A percentile compares a stretch with the other conserved stretches of the same genome.
These are phyloP conservation scores for Araneus ventricosus DNA, from an alignment of 1,140 invertebrate genomes.

Conservation along the genomic window DNA sequence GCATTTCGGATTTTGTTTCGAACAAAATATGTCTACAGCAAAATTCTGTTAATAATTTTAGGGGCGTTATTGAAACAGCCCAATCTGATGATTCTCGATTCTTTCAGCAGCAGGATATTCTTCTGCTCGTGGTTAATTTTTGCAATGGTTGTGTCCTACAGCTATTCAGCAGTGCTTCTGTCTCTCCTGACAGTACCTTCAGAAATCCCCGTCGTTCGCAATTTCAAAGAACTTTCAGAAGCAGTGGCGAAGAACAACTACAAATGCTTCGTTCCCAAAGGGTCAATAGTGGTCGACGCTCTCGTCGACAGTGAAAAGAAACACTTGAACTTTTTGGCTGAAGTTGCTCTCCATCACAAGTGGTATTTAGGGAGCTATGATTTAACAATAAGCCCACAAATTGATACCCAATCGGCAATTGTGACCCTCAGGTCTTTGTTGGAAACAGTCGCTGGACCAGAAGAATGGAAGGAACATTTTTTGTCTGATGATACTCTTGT, in stretches of 20 bases:
- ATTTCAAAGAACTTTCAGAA: conserved; percentile 15
- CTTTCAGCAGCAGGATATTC: neutral
- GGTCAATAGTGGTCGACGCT: neutral
- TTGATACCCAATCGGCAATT: neutral
- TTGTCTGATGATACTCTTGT: neutral
- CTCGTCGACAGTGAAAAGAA: neutral
- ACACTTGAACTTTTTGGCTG: neutral
- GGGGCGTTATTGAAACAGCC: neutral
- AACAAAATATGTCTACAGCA: neutral
- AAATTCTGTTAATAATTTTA: neutral
- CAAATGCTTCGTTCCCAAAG: neutral
- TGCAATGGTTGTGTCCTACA: neutral
- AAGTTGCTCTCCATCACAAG: neutral
- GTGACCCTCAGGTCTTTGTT: neutral
- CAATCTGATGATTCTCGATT: too few species aligned
- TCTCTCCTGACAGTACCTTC: conserved; percentile 1
- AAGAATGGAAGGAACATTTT: neutral
- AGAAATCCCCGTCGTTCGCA: neutral
- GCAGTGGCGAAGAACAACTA: neutral
- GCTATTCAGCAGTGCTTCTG: neutral
- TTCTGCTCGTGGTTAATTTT: neutral
- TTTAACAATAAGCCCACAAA: neutral
- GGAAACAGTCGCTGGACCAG: neutral
- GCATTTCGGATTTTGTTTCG: neutral
- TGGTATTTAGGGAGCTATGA: neutral